Evolutionary conservation across 2,113 vertebrate species (phyloP), one percentile per base, ranked within the genome.

Genomic region (Rhinichthys klamathensis): DNA sequence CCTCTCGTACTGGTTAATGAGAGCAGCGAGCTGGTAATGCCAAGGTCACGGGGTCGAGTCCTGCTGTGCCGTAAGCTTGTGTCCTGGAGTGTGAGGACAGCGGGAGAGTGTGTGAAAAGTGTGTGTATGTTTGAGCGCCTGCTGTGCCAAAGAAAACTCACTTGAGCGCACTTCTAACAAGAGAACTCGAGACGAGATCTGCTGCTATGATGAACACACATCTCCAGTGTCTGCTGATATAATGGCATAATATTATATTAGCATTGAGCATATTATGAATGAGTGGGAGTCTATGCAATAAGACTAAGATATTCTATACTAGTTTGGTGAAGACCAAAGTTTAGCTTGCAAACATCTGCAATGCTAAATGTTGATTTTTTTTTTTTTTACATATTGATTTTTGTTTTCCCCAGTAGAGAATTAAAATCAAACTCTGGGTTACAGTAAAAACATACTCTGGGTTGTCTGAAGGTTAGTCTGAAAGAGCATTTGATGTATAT

Each of bases 1-100:
- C 49, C 49, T 51, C 49, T 51, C 49, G 86, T 82, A 58, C 78
- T 89, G n/a, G 35, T 83, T 90, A 92, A 89, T 90, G 78, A 87
- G 82, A 38, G 89, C 86, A 84, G 90, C 77, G 86, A 80, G 78
- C 79, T 82, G 72, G 80, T 91, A 90, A 92, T 77, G 88, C 80
- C 10, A 1, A 23, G 69, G 35, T n/a, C 35, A 41, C 1, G 35
- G 21, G 69, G 69, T 41, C 69, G 35, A 41, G 46, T 82, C 81
- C 69, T 77, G 80, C 83, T 80, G 72, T 74, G 87, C 60, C 15
- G 73, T 25, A 44, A 49, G 72, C n/a, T 15, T 51, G n/a, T 32
- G 27, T 76, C 74, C 74, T 54, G 74, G 15, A 30, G 74, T 76
- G 46, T 32, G 25, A 76, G 16, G 3, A 51, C 74, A 30, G 74